A percentile compares a stretch with the other conserved stretches of the same genome.
Evolutionary conservation across 1,140 invertebrate genomes (phyloP).

Genomic region (Vollenhovia emeryi): DNA sequence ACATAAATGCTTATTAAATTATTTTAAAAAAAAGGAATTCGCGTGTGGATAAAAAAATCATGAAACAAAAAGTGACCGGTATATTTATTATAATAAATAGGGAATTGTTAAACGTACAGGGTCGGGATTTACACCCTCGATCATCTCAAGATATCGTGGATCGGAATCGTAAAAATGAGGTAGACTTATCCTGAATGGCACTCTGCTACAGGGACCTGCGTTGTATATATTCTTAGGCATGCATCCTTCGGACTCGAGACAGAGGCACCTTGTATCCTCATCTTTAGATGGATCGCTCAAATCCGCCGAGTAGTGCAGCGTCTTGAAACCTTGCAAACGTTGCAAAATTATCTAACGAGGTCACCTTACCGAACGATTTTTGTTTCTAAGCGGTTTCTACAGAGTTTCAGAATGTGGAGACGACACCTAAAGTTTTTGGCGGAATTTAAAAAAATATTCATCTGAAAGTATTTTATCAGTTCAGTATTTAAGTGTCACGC

Average conservation of each 20-base stretch:
- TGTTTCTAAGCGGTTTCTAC: background rate
- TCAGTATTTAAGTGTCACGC: background rate
- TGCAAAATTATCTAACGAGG: background rate
- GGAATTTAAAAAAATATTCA: background rate
- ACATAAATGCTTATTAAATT: background rate
- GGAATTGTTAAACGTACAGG: background rate
- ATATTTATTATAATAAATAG: background rate
- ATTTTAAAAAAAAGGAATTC: background rate
- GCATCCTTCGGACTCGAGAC: conserved; percentile 23
- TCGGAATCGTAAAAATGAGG: conserved; percentile 34
- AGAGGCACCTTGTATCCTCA: conserved; percentile 1
- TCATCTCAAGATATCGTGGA: conserved; percentile 12
- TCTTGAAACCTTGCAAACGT: conserved; percentile 39
- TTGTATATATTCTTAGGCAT: conserved; percentile 38
- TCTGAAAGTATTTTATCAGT: too few species aligned
- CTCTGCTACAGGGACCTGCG: background rate
- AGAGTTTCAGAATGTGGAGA: background rate
- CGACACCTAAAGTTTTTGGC: background rate
- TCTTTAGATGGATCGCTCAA: conserved; percentile 3
- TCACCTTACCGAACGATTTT: background rate
- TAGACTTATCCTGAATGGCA: conserved; percentile 35
- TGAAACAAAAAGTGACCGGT: background rate
- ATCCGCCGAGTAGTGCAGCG: conserved; percentile 10
- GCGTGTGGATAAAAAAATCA: background rate
- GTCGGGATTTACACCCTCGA: conserved; percentile 25